These are phyloP conservation scores for Nymphalis urticae DNA, from an alignment of 2,888 invertebrate genomes.

Conservation along the genomic window DNA sequence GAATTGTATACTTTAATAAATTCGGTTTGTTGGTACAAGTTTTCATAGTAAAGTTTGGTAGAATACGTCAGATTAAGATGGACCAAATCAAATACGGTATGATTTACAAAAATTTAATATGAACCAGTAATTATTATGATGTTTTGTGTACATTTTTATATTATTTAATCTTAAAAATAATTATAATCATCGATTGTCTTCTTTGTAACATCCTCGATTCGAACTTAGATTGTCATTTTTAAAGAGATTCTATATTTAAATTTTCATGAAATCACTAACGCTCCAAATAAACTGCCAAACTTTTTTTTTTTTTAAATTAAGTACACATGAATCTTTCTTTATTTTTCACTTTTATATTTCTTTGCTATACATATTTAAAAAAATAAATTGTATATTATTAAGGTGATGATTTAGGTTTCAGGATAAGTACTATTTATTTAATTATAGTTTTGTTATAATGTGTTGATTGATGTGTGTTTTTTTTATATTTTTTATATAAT, in stretches of 20 bases:
- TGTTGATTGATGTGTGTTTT: slow-evolving; percentile 39
- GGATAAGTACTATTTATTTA: neutral
- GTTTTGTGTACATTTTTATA: no score
- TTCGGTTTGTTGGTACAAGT: slow-evolving; percentile 37
- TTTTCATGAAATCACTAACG: neutral
- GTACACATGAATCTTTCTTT: neutral
- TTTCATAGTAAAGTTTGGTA: slow-evolving; percentile 1
- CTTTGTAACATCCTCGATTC: no score
- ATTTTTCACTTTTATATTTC: neutral
- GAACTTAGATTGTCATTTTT: no score
- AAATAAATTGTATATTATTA: neutral
- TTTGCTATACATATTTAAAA: neutral
- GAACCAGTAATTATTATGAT: no score
- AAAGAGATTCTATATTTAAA: neutral
- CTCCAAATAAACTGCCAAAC: slow-evolving; percentile 13
- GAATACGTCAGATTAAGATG: neutral
- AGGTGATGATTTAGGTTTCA: neutral
- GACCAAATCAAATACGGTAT: slow-evolving; percentile 2
- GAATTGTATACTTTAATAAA: slow-evolving; percentile 27
- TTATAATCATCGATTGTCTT: no score
- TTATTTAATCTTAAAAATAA: no score
- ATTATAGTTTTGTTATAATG: neutral
- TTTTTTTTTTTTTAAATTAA: neutral
- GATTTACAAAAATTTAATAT: slow-evolving; percentile 2
- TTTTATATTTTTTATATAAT: slow-evolving; percentile 26